phyloP scores from a whole-genome alignment of 2,888 invertebrate species.

The Pammene aurita region DNA sequence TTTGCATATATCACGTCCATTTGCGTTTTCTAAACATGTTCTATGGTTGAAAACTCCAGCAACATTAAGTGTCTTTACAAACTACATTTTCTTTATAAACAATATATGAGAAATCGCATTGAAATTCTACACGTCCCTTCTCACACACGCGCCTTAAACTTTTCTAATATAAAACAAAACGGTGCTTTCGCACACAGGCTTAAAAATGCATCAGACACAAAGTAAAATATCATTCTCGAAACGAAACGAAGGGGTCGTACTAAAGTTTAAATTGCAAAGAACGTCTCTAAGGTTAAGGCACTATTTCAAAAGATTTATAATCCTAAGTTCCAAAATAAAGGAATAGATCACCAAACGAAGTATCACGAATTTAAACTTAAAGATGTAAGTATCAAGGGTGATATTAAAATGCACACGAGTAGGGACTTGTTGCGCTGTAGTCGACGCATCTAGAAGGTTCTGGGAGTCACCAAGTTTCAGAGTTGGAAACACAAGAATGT shows the following conservation, averaged over 20 bases:
- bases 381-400: not conserved
- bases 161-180: conserved; percentile 22
- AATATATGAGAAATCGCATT: conserved; percentile 7
- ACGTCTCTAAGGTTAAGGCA: not conserved
- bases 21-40: too few relatives aligned
- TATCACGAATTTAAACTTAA: not conserved
- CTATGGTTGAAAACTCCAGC: too few relatives aligned
- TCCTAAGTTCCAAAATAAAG: not conserved
- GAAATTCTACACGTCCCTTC: conserved; percentile 9
- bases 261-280: conserved; percentile 6
- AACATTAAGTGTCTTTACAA: not conserved
- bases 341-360: not conserved
- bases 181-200: conserved; percentile 7
- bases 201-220: conserved; percentile 1
- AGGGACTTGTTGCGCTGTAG: conserved; percentile 1
- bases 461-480: not conserved
- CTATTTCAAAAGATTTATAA: not conserved
- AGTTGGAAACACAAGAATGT: not conserved
- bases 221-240: not conserved
- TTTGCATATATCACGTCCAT: too few relatives aligned
- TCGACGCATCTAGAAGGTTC: not conserved
- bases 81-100: conserved; percentile 2
- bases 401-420: not conserved
- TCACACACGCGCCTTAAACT: conserved; percentile 28
- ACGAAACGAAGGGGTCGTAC: not conserved